Evolutionary conservation across 1,140 invertebrate species (phyloP).

Genomic region (Eurosta solidaginis): DNA sequence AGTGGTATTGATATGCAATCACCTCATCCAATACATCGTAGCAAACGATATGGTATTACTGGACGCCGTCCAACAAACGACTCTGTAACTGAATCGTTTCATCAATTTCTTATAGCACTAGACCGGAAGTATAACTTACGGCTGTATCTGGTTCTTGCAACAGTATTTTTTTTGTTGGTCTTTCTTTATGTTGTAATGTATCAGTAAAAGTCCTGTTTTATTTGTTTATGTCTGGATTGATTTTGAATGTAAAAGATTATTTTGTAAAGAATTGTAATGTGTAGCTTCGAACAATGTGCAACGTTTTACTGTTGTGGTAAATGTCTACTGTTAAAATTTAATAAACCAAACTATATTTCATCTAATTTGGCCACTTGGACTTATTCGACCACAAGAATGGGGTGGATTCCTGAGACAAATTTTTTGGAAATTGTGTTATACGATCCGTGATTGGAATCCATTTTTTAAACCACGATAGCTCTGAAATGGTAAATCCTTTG

Average conservation of each 20-base stretch:
- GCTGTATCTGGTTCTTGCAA: not conserved
- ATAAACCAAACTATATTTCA: too few species aligned
- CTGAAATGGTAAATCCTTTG: too few species aligned
- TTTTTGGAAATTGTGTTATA: too few species aligned
- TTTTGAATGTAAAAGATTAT: constrained; percentile 40
- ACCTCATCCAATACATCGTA: not conserved
- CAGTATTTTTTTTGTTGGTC: not conserved
- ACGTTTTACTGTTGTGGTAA: not conserved
- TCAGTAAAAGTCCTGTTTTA: not conserved
- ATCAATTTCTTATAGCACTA: not conserved
- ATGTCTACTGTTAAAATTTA: not conserved
- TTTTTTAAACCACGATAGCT: too few species aligned
- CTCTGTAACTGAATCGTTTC: not conserved
- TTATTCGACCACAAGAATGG: too few species aligned
- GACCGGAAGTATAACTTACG: not conserved
- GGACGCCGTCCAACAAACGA: not conserved
- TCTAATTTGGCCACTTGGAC: too few species aligned
- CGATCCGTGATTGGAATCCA: too few species aligned
- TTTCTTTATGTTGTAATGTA: not conserved
- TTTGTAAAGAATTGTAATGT: constrained; percentile 43
- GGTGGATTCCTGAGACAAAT: too few species aligned
- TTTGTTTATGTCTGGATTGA: not conserved
- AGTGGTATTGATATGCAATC: not conserved
- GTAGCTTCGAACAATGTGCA: not conserved
- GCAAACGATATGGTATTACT: not conserved